Conservation (phyloP, 2,888 invertebrate species). For the Hipparchia sbordonii region DNA sequence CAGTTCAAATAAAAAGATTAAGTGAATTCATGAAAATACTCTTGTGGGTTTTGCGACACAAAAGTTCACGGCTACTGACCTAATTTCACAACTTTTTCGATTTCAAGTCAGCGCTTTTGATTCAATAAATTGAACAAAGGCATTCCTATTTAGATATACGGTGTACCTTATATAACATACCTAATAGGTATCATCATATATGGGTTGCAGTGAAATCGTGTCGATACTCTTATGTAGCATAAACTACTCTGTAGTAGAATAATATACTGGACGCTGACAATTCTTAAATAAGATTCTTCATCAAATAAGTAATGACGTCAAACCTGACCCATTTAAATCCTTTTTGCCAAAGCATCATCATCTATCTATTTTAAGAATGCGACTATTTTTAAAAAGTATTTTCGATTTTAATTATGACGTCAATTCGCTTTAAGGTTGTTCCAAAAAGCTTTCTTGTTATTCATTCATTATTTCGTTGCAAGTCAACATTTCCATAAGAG, state of each 20-base stretch:
- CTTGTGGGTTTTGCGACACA: neutral
- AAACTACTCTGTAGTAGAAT: neutral
- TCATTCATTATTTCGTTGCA: neutral
- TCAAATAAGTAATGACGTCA: slow-evolving; percentile 20
- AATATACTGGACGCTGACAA: neutral
- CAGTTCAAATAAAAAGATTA: neutral
- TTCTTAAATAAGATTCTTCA: slow-evolving; percentile 10
- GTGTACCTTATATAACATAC: neutral
- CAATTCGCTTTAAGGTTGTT: neutral
- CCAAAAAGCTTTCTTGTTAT: neutral
- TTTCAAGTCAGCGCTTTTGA: neutral
- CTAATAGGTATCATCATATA: neutral
- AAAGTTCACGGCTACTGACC: neutral
- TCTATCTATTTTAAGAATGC: slow-evolving; percentile 12
- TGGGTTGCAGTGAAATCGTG: neutral
- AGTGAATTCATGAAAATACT: neutral
- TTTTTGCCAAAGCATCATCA: slow-evolving; percentile 4
- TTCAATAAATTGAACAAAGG: neutral
- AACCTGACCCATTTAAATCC: slow-evolving; percentile 29
- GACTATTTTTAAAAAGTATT: neutral
- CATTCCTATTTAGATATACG: neutral
- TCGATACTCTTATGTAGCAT: neutral
- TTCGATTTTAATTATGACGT: neutral
- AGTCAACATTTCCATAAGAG: neutral
- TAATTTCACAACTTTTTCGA: slow-evolving; percentile 3